phyloP scores from a whole-genome alignment of 2,113 vertebrate species.

The Gorsachius goisagi region DNA sequence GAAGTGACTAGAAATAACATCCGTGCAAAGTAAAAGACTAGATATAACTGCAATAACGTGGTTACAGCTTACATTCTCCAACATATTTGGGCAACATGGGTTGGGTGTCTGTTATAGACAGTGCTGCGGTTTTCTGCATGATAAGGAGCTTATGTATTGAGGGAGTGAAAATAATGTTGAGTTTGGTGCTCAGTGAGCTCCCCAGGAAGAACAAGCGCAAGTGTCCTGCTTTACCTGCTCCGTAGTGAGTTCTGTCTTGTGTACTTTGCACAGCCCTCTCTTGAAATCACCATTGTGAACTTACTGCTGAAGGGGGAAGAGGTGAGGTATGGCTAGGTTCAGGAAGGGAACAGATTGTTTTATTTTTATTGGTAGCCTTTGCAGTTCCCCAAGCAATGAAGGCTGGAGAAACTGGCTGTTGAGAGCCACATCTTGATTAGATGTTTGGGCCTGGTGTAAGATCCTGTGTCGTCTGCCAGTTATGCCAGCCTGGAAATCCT shows the following conservation, averaged over 20 bases:
- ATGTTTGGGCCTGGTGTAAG: not conserved
- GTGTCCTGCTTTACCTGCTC: not conserved
- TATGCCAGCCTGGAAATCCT: not conserved
- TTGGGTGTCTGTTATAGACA: not conserved
- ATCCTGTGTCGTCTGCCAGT: not conserved
- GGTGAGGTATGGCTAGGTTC: not conserved
- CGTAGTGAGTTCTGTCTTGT: not conserved
- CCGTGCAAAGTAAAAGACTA: not conserved
- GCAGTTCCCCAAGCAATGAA: not conserved
- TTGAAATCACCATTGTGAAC: not conserved
- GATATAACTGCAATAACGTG: not conserved
- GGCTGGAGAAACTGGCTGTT: not conserved
- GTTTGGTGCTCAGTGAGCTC: not conserved
- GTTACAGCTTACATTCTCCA: not conserved
- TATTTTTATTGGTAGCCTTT: not conserved
- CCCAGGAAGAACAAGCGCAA: accelerated
- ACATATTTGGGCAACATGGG: not conserved
- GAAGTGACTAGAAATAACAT: not conserved
- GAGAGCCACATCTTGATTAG: not conserved
- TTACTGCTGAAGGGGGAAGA: not conserved
- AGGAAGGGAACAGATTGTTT: not conserved
- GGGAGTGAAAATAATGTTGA: not conserved
- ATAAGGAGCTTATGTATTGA: not conserved
- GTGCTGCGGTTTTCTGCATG: not conserved
- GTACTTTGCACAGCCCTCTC: not conserved